Base-by-base conservation (phyloP, 2,888 invertebrate genomes). In the Erpobdella octoculata region DNA sequence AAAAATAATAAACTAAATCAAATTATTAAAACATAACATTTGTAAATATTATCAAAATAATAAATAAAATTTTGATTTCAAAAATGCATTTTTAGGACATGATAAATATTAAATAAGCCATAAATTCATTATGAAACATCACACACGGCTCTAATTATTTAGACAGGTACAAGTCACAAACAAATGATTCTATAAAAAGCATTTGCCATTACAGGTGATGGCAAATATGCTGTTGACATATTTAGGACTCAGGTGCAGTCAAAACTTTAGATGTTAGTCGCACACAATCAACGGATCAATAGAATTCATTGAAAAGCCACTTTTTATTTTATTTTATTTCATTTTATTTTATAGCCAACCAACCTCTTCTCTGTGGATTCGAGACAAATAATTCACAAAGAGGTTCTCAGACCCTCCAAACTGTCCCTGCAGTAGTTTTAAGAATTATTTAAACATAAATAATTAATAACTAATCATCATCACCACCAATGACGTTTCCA, bases 381-480 rank as follows among this genome's bases (percentile, higher is more conserved):
- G 88, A 5, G 96, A 96, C 73, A 98, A 84, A 84, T 98, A 98
- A 86, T 98, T 98, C 76, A 98, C 93, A 85, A 99, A 98, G 71
- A 98, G 87, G 85, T 99, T 99, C 84, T 96, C 95, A 0, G 93
- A 86, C 5, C 85, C 81, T 61, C 79, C 79, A 72, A 78, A 76
- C 81, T 82, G 77, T 67, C 61, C 25, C 71, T 36, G 38, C 66
- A 72, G 21, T 35, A 70, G 28, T 35, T 12, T 25, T 25, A 53
- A 53, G 53, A 6, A 6, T 12, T n/a, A 53, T 12, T 18, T 18
- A 41, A 41, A 41, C 9, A 41, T 12, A 53, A 53, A 9, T 6
- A 53, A 53, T 12, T 53, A 53, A 18, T 8, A 53, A 53, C n/a
- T 53, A 25, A 6, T 53, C 53, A 1, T 53, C 21, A 53, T 12